Base-by-base conservation (phyloP, 2,888 invertebrate genomes). In the Leptarthrus brevirostris region DNA sequence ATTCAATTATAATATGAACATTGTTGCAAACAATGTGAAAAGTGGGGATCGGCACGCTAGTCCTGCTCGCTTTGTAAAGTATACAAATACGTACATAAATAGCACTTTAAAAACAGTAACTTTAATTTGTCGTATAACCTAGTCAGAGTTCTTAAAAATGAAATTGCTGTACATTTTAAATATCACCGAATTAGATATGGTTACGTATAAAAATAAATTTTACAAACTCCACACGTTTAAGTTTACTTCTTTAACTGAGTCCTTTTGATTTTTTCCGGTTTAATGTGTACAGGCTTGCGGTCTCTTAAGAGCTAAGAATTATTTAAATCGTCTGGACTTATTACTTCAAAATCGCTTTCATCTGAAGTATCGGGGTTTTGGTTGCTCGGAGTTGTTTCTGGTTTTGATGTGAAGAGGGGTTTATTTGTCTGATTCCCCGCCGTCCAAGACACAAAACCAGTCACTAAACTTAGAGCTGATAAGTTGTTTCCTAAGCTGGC, bases 291-390 rank as follows among this genome's bases (percentile, higher is more conserved):
- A 54, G 18, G 18, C 26, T 69, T 26, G 12, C 36, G 52, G n/a
- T 16, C 56, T 30, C 30, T 54, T 47, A 72, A 66, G 8, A 64
- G 26, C 66, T 74, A 74, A 54, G 71, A 47, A 54, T 49, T 54
- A 56, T 73, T 76, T 16, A 77, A 53, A 64, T 85, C 84, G 71
- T 84, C 85, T 73, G 81, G 79, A 78, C 82, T 81, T 44, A 85
- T 79, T 77, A 85, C 81, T 80, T 85, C 85, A 78, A 85, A 85
- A 78, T 85, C 85, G 78, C 85, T 84, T 73, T 84, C 84, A 18
- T 84, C 84, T 3, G 83, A 82, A 72, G 82, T 69, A 22, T 76
- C 75, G 2, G 26, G 34, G 5, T 12, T 34, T n/a, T 52, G 30
- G n/a, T 44, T 69, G 18, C 18, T 49, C 6, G 20, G 12, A 22